Evolutionary conservation across 2,797 vertebrate genomes (phyloP).

Genomic region (Columba guinea): DNA sequence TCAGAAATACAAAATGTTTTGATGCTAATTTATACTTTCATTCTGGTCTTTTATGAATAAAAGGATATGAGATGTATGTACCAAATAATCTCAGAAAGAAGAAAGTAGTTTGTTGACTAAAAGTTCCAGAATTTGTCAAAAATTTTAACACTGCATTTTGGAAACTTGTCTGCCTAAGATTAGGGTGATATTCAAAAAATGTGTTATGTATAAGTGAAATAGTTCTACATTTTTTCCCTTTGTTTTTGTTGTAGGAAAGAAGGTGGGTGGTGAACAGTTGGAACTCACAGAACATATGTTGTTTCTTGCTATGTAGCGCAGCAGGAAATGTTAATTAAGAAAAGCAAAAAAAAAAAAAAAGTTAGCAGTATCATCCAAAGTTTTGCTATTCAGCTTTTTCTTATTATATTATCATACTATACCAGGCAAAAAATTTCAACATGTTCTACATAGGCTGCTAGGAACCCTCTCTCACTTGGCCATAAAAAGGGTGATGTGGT

Average conservation of each 20-base stretch:
- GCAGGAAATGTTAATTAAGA: background rate
- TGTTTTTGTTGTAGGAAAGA: background rate
- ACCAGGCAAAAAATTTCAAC: background rate
- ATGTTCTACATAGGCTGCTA: background rate
- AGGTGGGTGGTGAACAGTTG: background rate
- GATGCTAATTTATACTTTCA: background rate
- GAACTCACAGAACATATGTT: conserved; percentile 4
- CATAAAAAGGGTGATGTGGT: background rate
- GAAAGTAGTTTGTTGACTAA: background rate
- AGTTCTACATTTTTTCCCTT: background rate
- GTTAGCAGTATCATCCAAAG: background rate
- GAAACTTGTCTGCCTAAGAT: background rate
- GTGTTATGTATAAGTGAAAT: background rate
- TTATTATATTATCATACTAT: background rate
- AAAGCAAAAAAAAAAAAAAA: background rate
- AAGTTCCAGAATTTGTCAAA: background rate
- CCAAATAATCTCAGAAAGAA: background rate
- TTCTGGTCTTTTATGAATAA: background rate
- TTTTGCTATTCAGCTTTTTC: background rate
- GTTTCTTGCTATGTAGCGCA: background rate
- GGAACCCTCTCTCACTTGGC: background rate
- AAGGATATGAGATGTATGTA: background rate
- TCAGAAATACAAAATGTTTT: background rate
- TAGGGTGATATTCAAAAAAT: background rate
- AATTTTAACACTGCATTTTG: background rate